Base-by-base conservation (phyloP, 2,113 vertebrate species). In the Neotoma lepida region DNA sequence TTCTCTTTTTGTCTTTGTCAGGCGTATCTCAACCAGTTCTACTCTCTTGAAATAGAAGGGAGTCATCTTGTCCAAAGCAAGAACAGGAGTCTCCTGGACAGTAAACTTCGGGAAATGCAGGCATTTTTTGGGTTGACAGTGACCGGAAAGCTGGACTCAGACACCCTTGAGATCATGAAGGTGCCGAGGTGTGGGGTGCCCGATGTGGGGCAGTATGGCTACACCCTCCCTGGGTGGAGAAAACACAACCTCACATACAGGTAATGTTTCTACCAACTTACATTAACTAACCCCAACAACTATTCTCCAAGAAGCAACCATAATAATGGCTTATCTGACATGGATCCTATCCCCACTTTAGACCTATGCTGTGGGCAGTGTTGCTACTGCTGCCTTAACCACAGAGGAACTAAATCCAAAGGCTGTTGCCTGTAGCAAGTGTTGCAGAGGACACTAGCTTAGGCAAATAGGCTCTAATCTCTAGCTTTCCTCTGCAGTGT, bases 41-140 rank as follows among this genome's bases (percentile, higher is more conserved):
- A 98, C 95, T 70, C 96, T 91, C 89, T 93, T 96, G 97, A 98
- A 70, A 39, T 93, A 92, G 97, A 98, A 92, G 96, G 97, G 64
- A 87, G 94, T 30, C 97, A 97, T 2, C 97, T 96, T 76, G 96
- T 90, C 61, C 98, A 97, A 97, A 98, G 94, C 95, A 95, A 39
- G 56, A 98, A 96, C 73, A 82, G 26, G 80, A 96, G 94, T 81
- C 89, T 95, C 0, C 54, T 89, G 35, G 58, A 68, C 4, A 94
- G 97, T 89, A 98, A 97, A 90, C 94, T 99, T 76, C 93, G 82
- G 64, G 98, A 98, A 98, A 98, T 99, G 98, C 98, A 99, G 95
- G 95, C 96, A 1, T 99, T 98, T 96, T 98, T 98, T 95, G 96
- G 98, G 33, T 96, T 99, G 92, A 96, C 97, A 73, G 97, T 98